Conservation (phyloP, 2,797 vertebrate species). For the Erpetoichthys calabaricus region DNA sequence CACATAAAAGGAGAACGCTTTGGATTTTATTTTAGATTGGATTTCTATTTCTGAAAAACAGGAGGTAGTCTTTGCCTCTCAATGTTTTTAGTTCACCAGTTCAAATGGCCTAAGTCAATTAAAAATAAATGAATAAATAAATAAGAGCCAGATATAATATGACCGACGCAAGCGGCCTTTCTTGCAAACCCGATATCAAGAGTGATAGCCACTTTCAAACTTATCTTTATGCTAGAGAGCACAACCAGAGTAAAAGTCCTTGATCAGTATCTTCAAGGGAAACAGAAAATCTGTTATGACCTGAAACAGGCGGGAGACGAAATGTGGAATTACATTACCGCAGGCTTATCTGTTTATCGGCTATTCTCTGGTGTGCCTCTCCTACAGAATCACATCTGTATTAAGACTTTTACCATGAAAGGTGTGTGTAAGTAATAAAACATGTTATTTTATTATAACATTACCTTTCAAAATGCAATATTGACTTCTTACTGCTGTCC, state of each 20-base stretch:
- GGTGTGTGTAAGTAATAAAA: conserved; percentile 9
- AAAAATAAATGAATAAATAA: no score
- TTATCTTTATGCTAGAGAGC: conserved; percentile 9
- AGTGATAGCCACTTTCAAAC: background rate
- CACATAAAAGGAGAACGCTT: no score
- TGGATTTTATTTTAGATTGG: no score
- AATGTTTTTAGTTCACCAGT: no score
- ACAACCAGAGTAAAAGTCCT: conserved; percentile 8
- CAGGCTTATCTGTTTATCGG: conserved; percentile 13
- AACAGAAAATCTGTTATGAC: conserved; percentile 5
- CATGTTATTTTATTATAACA: conserved; percentile 10
- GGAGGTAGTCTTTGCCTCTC: no score
- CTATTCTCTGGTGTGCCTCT: background rate
- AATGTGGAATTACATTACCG: conserved; percentile 8
- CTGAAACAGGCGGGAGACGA: conserved; percentile 10
- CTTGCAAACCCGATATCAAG: no score
- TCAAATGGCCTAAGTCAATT: no score
- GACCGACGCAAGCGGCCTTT: no score
- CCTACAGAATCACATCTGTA: conserved; percentile 2
- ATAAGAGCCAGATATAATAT: no score
- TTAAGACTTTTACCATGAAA: background rate
- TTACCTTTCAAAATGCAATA: conserved; percentile 12
- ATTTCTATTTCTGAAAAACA: no score
- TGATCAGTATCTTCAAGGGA: conserved; percentile 4
- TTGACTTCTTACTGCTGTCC: conserved; percentile 8